Evolutionary conservation across 2,888 invertebrate species (phyloP), one percentile per base, ranked within the genome.

Genomic region (Chrysomela aeneicollis): DNA sequence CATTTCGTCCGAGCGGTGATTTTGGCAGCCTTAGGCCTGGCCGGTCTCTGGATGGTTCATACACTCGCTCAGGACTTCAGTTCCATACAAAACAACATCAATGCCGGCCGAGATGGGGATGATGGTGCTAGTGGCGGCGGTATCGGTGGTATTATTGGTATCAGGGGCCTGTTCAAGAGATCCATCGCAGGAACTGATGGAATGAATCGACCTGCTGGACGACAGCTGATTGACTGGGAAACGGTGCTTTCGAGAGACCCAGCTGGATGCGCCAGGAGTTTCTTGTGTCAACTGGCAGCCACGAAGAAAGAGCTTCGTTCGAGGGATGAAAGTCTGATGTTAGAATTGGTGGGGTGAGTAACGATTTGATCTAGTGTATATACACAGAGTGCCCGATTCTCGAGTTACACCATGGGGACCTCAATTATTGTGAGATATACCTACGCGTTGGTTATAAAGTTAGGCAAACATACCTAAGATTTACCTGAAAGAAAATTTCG

Each of bases 41-140:
- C 81, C 12, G 85, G 85, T 10, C 70, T 85, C 67, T 85, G 83
- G 81, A 80, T 85, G 81, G 73, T 84, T 35, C 84, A 85, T 61
- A 79, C 79, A 46, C 74, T 85, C 42, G 84, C 84, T 2, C 81
- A 82, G 71, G 84, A 84, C 71, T 84, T 81, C 72, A 79, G 78
- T 66, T 79, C 78, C 63, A 82, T 83, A 26, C 68, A 69, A 60
- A 73, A 69, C 19, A 59, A 42, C 18, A 47, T 59, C 32, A 37
- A 49, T 15, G 30, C 54, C 18, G 50, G 55, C 9, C 35, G 52
- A 19, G n/a, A 46, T 8, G 62, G 60, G 42, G 58, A 61, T 1
- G 26, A 54, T 35, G 50, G n/a, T 3, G 2, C 9, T n/a, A 64
- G 65, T 2, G 62, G 49, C 9, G 65, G 66, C 2, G 64, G 49